These are phyloP conservation scores for Thripadectes ignobilis DNA, from an alignment of 2,797 vertebrate genomes.

Conservation along the genomic window DNA sequence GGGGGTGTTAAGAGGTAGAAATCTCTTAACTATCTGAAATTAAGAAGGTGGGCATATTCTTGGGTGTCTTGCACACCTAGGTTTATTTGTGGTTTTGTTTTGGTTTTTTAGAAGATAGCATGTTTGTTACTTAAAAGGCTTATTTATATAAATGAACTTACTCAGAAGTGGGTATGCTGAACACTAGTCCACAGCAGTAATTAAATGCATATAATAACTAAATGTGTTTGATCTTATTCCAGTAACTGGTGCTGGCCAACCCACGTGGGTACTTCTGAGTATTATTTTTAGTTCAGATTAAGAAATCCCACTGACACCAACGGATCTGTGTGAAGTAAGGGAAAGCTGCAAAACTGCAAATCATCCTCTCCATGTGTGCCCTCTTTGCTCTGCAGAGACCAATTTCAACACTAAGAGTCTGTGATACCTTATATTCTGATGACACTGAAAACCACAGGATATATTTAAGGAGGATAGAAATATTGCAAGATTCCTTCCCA, in stretches of 20 bases:
- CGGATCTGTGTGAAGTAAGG: background rate
- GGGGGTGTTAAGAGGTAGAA: background rate
- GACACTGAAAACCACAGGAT: background rate
- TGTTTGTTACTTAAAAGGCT: background rate
- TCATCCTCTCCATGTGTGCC: background rate
- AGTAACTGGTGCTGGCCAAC: background rate
- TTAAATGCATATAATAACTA: background rate
- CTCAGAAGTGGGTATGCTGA: background rate
- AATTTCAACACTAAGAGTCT: background rate
- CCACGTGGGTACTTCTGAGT: background rate
- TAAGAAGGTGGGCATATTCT: background rate
- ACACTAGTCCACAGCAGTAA: background rate
- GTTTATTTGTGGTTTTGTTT: background rate
- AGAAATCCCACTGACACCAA: background rate
- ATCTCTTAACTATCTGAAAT: background rate
- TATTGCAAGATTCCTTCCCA: background rate
- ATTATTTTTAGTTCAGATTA: conserved; percentile 32
- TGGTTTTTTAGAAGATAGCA: background rate
- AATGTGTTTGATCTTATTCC: conserved; percentile 2
- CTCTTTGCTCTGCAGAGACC: background rate
- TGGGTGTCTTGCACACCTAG: background rate
- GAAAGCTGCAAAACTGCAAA: background rate
- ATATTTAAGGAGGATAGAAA: background rate
- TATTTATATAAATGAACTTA: background rate
- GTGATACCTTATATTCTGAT: background rate